Base-by-base conservation (phyloP, 2,113 vertebrate species). In the Verasper variegatus region DNA sequence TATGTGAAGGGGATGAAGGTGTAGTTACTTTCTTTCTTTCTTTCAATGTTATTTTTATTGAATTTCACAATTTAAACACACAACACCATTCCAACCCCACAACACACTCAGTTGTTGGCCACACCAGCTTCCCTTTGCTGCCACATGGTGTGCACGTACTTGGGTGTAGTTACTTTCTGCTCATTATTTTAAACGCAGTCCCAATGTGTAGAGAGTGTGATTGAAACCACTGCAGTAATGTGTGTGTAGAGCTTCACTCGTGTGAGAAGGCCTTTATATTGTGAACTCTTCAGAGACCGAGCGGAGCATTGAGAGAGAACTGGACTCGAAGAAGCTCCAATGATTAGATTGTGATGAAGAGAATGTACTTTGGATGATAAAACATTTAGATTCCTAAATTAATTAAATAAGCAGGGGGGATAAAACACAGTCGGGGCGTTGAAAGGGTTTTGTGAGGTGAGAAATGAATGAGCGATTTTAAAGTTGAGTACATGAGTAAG, bases 401-500 rank as follows among this genome's bases (percentile, higher is more conserved):
- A 54, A 68, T 40, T 27, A 37, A 60, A 54, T 35, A 64, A 58
- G 45, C 13, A 17, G 4, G 23, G 13, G 26, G 42, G 12, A 76
- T 59, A 20, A 61, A 70, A 49, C 37, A 12, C 4, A 12, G 9
- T 35, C 5, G 4, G 24, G 40, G 18, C 21, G 9, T 13, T 14
- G 15, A 26, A 59, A 42, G 54, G 24, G 65, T 35, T 58, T 62
- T 70, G 52, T 72, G 23, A 58, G 62, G 17, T n/a, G 57, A 75
- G 63, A 42, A 35, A 65, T 21, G 55, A 74, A 62, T 61, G 37
- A 71, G 37, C 8, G 11, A 75, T 73, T 73, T 71, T 40, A 42
- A 70, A 72, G 49, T 35, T 40, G 57, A 70, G 58, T 18, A 57
- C 58, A 74, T 76, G 18, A 78, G 52, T 51, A 62, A 80, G 56